These are phyloP conservation scores for Ametastegia equiseti DNA, from an alignment of 2,888 invertebrate species.

Conservation along the genomic window DNA sequence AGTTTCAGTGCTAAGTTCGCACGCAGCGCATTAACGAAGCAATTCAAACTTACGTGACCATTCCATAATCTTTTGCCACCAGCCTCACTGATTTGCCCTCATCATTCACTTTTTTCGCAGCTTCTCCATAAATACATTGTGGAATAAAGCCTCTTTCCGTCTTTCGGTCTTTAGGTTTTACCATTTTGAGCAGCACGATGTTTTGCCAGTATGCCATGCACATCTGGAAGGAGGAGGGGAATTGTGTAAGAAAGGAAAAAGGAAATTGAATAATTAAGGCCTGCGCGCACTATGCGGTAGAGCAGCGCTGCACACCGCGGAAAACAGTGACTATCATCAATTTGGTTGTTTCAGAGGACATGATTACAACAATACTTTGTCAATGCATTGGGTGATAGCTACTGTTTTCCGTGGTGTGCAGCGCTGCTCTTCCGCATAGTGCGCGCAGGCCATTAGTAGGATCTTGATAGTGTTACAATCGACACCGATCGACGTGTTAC, in stretches of 20 bases:
- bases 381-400: no score
- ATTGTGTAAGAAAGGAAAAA: neutral
- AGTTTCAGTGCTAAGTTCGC: neutral
- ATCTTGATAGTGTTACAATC: constrained; percentile 38
- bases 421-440: no score
- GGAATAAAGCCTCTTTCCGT: constrained; percentile 19
- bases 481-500: constrained; percentile 37
- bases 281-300: no score
- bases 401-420: no score
- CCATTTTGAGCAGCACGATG: constrained; percentile 30
- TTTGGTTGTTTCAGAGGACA: no score
- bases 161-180: constrained; percentile 4
- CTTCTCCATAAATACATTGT: constrained; percentile 9
- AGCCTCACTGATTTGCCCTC: constrained; percentile 49
- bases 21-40: constrained; percentile 12
- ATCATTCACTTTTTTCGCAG: constrained; percentile 44
- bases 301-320: no score
- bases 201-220: neutral
- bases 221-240: neutral
- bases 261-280: neutral
- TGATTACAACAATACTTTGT: no score
- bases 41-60: neutral
- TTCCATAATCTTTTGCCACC: constrained; percentile 8
- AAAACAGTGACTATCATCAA: no score
- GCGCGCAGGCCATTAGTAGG: neutral